These are phyloP conservation scores for Panurus biarmicus DNA, from an alignment of 2,113 vertebrate species.

Conservation along the genomic window DNA sequence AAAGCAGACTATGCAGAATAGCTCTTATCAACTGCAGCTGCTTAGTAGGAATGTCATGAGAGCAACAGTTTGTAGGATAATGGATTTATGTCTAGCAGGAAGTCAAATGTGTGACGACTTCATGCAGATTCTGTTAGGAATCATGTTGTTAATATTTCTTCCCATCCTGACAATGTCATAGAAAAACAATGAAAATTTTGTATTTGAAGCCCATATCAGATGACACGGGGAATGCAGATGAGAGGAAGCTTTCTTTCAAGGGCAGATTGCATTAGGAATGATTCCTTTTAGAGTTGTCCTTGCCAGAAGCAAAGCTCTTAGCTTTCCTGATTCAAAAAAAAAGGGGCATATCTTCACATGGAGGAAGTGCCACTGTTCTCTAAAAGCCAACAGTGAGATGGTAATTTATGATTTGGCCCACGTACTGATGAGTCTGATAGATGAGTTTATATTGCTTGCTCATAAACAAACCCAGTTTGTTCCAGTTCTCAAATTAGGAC, in stretches of 20 bases:
- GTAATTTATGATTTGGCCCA: conserved; percentile 16
- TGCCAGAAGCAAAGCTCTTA: conserved; percentile 42
- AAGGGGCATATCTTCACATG: background rate
- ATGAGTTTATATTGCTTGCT: background rate
- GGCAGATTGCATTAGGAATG: conserved; percentile 41
- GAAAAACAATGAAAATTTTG: conserved; percentile 42
- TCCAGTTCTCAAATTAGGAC: conserved; percentile 29
- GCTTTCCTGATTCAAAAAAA: conserved; percentile 41
- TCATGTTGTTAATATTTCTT: conserved; percentile 56
- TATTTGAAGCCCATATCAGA: conserved; percentile 34
- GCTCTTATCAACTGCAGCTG: conserved; percentile 65
- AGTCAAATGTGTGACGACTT: conserved; percentile 59
- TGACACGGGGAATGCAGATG: conserved; percentile 33
- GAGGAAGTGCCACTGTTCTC: background rate
- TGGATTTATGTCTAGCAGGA: conserved; percentile 63
- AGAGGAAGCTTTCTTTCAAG: conserved; percentile 58
- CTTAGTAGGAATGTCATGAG: conserved; percentile 44
- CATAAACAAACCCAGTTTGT: conserved; percentile 7
- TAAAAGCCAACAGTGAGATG: background rate
- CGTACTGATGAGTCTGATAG: conserved; percentile 16
- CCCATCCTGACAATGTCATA: conserved; percentile 10
- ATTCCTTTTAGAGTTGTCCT: conserved; percentile 33
- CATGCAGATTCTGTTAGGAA: conserved; percentile 60
- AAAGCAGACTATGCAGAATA: conserved; percentile 46
- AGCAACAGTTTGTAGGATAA: conserved; percentile 54